phyloP scores from a whole-genome alignment of 2,113 vertebrate genomes.

The Scartelaos histophorus region DNA sequence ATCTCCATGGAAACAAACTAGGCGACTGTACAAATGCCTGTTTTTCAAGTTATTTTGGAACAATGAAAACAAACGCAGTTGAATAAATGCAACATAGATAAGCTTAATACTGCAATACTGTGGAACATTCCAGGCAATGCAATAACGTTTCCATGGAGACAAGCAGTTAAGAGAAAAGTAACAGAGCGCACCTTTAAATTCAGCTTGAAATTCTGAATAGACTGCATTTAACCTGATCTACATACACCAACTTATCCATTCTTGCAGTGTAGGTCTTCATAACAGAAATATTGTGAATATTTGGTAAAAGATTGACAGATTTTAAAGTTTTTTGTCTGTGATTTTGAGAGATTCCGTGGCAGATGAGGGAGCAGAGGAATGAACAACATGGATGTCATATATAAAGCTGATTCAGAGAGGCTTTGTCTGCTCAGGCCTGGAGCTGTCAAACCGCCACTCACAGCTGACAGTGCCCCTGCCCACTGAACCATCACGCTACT shows the following conservation, averaged over 20 bases:
- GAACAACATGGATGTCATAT: constrained; percentile 36
- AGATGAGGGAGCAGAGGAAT: constrained; percentile 21
- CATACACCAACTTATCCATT: background rate
- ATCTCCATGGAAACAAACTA: too few relatives aligned
- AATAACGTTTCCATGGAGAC: too few relatives aligned
- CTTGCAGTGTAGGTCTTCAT: background rate
- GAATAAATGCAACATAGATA: too few relatives aligned
- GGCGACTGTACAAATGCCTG: too few relatives aligned
- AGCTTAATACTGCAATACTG: too few relatives aligned
- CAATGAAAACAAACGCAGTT: too few relatives aligned
- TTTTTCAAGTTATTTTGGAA: too few relatives aligned
- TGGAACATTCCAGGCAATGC: too few relatives aligned
- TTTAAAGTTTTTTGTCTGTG: constrained; percentile 29
- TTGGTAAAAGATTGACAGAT: constrained; percentile 33
- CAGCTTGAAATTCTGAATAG: too few relatives aligned
- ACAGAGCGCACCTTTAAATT: too few relatives aligned
- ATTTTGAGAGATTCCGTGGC: constrained; percentile 26
- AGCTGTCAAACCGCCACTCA: constrained; percentile 46
- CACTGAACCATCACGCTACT: constrained; percentile 9
- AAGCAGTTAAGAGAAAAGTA: too few relatives aligned
- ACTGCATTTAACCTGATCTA: background rate
- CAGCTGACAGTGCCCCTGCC: constrained; percentile 5
- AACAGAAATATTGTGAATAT: constrained; percentile 52
- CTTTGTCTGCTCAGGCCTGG: constrained; percentile 38
- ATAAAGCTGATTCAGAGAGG: constrained; percentile 51